Evolutionary conservation across 2,797 vertebrate species (phyloP).

Genomic region (Bryconaethiops microstoma): DNA sequence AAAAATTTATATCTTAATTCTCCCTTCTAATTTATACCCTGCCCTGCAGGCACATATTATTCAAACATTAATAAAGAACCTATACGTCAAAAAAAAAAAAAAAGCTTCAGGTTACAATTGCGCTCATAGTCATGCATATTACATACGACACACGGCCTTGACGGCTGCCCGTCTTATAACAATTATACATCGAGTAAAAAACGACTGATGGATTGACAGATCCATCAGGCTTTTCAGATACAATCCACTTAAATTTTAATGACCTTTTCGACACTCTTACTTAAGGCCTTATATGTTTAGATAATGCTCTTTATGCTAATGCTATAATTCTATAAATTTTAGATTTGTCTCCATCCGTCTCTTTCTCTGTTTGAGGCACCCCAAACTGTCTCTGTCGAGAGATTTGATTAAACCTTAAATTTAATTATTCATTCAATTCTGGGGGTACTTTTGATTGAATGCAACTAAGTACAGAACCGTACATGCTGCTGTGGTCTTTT

Average conservation of each 20-base stretch:
- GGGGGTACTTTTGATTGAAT: conserved; percentile 47
- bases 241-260: conserved; percentile 90
- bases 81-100: conserved; percentile 86
- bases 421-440: conserved; percentile 77
- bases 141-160: conserved; percentile 75
- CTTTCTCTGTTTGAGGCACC: conserved; percentile 71
- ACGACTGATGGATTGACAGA: conserved; percentile 89
- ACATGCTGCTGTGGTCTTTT: not conserved
- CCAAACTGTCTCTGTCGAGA: conserved; percentile 74
- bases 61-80: conserved; percentile 98
- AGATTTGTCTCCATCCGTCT: conserved; percentile 93
- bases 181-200: conserved; percentile 89
- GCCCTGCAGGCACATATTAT: conserved; percentile 96
- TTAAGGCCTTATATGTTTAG: conserved; percentile 87
- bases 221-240: conserved; percentile 78
- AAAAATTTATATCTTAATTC: conserved; percentile 97
- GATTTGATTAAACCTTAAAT: conserved; percentile 83
- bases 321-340: conserved; percentile 95
- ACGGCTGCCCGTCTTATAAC: conserved; percentile 85
- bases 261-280: conserved; percentile 83
- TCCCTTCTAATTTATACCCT: conserved; percentile 92
- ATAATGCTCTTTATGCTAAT: conserved; percentile 97
- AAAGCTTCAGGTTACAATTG: conserved; percentile 87
- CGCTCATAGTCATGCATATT: conserved; percentile 88
- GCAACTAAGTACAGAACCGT: conserved; percentile 26